Evolutionary conservation across 2,113 vertebrate species (phyloP), one percentile per base, ranked within the genome.

Genomic region (Chroicocephalus ridibundus): DNA sequence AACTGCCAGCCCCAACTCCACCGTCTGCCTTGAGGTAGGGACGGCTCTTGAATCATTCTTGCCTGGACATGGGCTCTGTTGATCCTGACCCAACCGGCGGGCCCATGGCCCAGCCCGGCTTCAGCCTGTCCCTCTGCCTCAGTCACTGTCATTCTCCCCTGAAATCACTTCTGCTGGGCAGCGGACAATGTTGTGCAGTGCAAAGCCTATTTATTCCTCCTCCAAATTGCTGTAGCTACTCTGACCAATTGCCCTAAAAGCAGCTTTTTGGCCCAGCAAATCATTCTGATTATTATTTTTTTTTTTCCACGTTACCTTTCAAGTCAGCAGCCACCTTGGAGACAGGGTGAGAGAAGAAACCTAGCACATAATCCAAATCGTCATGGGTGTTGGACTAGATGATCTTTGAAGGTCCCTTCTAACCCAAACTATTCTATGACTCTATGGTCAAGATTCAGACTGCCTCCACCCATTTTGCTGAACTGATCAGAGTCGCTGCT

Each of bases 1-100:
- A 42, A 5, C 26, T 15, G 26, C 31, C 0, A 2, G 21, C 14
- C 29, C 65, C 13, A 58, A 2, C 36, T 25, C 76, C 0, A 0
- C 15, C 0, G 0, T 38, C 6, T 0, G 9, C 54, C 25, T 36
- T 27, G 34, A 62, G 15, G 16, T 5, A 1, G 6, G 19, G 22
- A 17, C 1, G 2, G 12, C 36, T 80, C 19, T 65, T 0, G 0
- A 31, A 40, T 32, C 1, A 1, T 13, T 71, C 64, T 20, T 42
- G 46, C 3, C 3, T 0, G 0, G 40, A 17, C 12, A 15, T 1
- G 14, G n/a, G 34, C 40, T 65, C 32, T 31, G n/a, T 27, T 77
- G 18, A 25, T 58, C 54, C 60, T 3, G 6, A 81, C 10, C 13
- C 22, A 42, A 27, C 6, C 25, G 2, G 1, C 0, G 1, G 38